phyloP scores from a whole-genome alignment of 1,140 invertebrate genomes.

The Zeugodacus cucurbitae region DNA sequence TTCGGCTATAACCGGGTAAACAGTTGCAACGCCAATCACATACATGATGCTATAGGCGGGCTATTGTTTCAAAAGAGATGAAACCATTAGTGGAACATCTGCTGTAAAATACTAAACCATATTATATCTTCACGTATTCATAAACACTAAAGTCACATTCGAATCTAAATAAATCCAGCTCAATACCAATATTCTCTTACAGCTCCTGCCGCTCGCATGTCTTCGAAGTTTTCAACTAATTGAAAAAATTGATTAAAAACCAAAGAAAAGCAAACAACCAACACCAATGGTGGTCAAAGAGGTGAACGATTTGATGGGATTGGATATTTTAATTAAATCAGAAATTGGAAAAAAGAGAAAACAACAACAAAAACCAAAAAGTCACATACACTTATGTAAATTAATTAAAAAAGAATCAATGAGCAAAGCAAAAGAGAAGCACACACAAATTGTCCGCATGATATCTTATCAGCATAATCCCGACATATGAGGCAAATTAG shows the following conservation, averaged over 20 bases:
- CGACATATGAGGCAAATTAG: slow-evolving; percentile 15
- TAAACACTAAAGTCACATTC: too few relatives aligned
- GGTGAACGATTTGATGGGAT: background rate
- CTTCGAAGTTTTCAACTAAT: background rate
- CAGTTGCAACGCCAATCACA: too few relatives aligned
- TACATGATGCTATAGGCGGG: too few relatives aligned
- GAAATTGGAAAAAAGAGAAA: background rate
- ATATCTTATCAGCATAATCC: slow-evolving; percentile 35
- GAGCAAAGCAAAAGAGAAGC: background rate
- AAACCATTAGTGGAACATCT: too few relatives aligned
- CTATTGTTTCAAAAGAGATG: too few relatives aligned
- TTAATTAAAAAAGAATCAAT: background rate
- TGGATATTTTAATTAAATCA: slow-evolving; percentile 21
- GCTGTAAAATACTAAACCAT: too few relatives aligned
- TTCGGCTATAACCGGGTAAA: too few relatives aligned
- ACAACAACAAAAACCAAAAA: background rate
- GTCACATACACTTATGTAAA: background rate
- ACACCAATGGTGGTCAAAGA: background rate
- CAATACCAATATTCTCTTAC: background rate
- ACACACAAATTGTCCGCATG: background rate
- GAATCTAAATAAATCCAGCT: too few relatives aligned
- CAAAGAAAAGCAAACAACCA: background rate
- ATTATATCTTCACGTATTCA: too few relatives aligned
- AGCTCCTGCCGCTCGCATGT: background rate
- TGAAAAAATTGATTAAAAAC: background rate